Percentiles rank a stretch among this genome's conserved stretches.
These are phyloP conservation scores for Bhutanitis thaidina DNA, from an alignment of 2,888 invertebrate genomes.

Conservation along the genomic window DNA sequence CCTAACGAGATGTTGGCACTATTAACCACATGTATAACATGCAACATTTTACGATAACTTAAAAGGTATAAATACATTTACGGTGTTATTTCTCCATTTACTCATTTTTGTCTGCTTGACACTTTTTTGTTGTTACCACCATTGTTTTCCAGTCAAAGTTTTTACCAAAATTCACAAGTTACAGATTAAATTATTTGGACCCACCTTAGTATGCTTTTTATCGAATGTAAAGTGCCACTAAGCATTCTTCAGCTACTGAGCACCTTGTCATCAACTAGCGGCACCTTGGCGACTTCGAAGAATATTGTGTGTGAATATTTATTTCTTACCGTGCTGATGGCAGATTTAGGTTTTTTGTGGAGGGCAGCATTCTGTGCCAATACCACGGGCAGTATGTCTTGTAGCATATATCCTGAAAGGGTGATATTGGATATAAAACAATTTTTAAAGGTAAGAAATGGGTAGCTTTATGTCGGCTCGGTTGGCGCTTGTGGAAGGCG, in stretches of 20 bases:
- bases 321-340: conserved; percentile 91
- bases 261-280: conserved; percentile 72
- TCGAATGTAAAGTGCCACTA: conserved; percentile 48
- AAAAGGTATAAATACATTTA: conserved; percentile 8
- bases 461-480: too few relatives aligned
- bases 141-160: not conserved
- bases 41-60: not conserved
- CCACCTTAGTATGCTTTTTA: conserved; percentile 54
- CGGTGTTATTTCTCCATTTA: not conserved
- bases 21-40: not conserved
- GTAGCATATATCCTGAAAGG: conserved; percentile 84
- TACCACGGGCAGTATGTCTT: conserved; percentile 87
- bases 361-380: conserved; percentile 87
- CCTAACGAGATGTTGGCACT: not conserved
- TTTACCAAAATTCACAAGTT: not conserved
- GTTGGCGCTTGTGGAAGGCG: too few relatives aligned
- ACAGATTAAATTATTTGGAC: conserved; percentile 43
- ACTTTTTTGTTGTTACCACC: not conserved
- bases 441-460: too few relatives aligned
- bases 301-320: conserved; percentile 97
- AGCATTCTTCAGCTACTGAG: conserved; percentile 55
- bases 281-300: conserved; percentile 93
- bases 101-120: too few relatives aligned
- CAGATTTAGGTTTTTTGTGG: conserved; percentile 87
- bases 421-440: too few relatives aligned